Evolutionary conservation across 2,888 invertebrate genomes (phyloP), one percentile per base, ranked within the genome.

Genomic region (Drosophila barbarae): DNA sequence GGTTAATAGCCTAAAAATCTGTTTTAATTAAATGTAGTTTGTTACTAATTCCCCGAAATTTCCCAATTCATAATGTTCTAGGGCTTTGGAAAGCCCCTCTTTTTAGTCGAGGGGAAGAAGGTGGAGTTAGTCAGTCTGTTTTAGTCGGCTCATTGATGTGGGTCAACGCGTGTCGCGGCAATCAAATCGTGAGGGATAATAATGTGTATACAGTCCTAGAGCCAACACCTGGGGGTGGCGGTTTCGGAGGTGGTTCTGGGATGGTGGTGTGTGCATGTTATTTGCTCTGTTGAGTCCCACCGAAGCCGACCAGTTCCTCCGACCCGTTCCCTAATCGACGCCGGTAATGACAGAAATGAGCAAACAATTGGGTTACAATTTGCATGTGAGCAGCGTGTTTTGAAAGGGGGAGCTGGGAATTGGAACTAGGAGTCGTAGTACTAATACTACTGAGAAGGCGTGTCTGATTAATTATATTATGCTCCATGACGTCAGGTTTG

Each of bases 161-260:
- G 66, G 66, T 67, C 66, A 67, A 50, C 53, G 63, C 56, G 56
- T 63, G 61, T 69, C 63, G 52, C 54, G 54, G 41, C 71, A 52
- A 71, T 60, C 51, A 66, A 71, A 71, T 71, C 71, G 66, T 66
- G 41, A 59, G 61, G 55, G 55, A 69, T 69, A 69, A 69, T 69
- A 68, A 61, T 55, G 63, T 69, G 69, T 55, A 69, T 47, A 51
- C 54, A 61, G 34, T 39, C 47, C 53, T 26, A 68, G 58, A 32
- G 13, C 54, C 34, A 42, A 58, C 60, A 69, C 68, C 57, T 63
- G 41, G 34, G 44, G 54, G 34, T 46, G 57, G 42, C 28, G 21
- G 18, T 10, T 51, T 7, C 6, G 30, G n/a, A 32, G 39, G 61
- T 50, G 30, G 30, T n/a, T 21, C 46, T 18, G 18, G 18, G 30